These are phyloP conservation scores for Tragelaphus buxtoni DNA, from an alignment of 2,113 vertebrate species.

Conservation along the genomic window DNA sequence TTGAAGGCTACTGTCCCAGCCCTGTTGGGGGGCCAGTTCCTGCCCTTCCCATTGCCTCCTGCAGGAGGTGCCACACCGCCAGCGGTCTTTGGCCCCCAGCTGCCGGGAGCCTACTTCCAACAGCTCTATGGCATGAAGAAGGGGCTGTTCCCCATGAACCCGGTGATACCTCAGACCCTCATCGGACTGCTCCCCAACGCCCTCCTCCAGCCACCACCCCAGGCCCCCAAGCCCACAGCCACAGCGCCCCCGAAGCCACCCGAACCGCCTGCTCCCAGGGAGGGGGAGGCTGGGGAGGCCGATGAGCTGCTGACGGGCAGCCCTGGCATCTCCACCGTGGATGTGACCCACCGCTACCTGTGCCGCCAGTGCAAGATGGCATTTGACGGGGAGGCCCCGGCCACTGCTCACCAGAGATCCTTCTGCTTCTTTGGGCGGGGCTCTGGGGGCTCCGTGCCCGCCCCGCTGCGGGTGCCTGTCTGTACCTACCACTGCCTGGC, in stretches of 20 bases:
- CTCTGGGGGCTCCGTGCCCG: constrained; percentile 58
- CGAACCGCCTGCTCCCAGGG: constrained; percentile 49
- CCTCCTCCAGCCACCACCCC: constrained; percentile 73
- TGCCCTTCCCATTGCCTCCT: constrained; percentile 77
- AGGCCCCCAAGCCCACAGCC: constrained; percentile 63
- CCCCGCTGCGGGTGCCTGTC: constrained; percentile 76
- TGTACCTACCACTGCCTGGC: constrained; percentile 83
- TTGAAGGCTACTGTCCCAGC: constrained; percentile 77
- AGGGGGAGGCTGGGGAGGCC: constrained; percentile 63
- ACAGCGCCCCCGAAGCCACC: constrained; percentile 63
- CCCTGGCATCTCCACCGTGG: constrained; percentile 78
- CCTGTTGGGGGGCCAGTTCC: constrained; percentile 76
- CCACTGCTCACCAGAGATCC: constrained; percentile 76
- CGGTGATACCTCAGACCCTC: constrained; percentile 81
- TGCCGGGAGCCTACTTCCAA: constrained; percentile 80
- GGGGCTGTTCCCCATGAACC: constrained; percentile 80
- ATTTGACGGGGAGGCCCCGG: constrained; percentile 75
- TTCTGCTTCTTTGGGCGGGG: constrained; percentile 77
- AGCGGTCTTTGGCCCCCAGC: constrained; percentile 76
- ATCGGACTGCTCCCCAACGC: constrained; percentile 78
- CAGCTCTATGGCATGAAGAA: constrained; percentile 82
- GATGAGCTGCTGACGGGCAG: constrained; percentile 70
- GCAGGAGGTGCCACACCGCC: constrained; percentile 64
- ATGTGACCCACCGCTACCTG: constrained; percentile 79
- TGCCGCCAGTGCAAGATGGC: constrained; percentile 80